Evolutionary conservation across 2,888 invertebrate genomes (phyloP).

Genomic region (Epsilonema sp.): DNA sequence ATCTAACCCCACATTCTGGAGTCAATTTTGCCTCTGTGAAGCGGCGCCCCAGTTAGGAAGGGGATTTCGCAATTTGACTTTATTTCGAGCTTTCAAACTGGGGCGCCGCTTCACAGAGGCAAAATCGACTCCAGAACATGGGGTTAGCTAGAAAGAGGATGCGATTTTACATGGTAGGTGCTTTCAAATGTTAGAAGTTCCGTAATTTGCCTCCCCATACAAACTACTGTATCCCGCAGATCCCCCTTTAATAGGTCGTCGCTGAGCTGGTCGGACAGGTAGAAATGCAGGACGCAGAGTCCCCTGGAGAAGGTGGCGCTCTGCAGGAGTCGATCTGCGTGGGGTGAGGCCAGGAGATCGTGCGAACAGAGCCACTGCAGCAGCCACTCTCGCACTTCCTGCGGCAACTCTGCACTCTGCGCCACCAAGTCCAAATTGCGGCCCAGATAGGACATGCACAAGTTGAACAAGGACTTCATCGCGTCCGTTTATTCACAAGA

Average conservation of each 20-base stretch:
- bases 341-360: slow-evolving; percentile 1
- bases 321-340: slow-evolving; percentile 11
- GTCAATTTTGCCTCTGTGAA: too few relatives aligned
- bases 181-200: too few relatives aligned
- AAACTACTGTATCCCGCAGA: too few relatives aligned
- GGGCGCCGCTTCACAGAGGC: too few relatives aligned
- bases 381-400: background rate
- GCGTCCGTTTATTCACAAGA: background rate
- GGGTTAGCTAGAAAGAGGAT: too few relatives aligned
- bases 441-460: slow-evolving; percentile 5
- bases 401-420: slow-evolving; percentile 1
- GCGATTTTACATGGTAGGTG: too few relatives aligned
- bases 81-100: too few relatives aligned
- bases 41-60: too few relatives aligned
- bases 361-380: slow-evolving; percentile 8
- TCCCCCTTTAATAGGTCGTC: slow-evolving; percentile 16
- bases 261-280: slow-evolving; percentile 17
- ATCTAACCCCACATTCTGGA: too few relatives aligned
- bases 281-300: slow-evolving; percentile 19
- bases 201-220: too few relatives aligned
- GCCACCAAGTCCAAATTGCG: background rate
- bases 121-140: too few relatives aligned
- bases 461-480: slow-evolving; percentile 7
- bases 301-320: slow-evolving; percentile 18
- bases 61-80: too few relatives aligned